These are phyloP conservation scores for Cisticola juncidis DNA, from an alignment of 2,113 vertebrate species.

Conservation along the genomic window DNA sequence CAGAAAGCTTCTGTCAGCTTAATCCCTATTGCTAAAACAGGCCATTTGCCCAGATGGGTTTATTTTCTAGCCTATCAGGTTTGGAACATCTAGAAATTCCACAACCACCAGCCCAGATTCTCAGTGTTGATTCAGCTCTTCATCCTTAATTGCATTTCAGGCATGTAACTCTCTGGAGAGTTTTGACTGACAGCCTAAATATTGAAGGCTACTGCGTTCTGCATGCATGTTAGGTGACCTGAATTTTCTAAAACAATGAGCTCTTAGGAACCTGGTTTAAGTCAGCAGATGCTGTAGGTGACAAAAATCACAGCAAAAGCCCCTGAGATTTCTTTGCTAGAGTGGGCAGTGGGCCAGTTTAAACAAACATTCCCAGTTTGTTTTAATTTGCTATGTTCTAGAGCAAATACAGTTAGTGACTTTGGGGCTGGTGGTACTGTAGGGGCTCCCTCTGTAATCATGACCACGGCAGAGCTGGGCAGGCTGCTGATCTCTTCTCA, in stretches of 20 bases:
- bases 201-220: neutral
- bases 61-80: slow-evolving; percentile 30
- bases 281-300: neutral
- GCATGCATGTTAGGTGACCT: neutral
- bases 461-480: accelerated
- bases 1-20: slow-evolving; percentile 50
- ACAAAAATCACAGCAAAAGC: slow-evolving; percentile 8
- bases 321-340: neutral
- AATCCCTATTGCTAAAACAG: slow-evolving; percentile 21
- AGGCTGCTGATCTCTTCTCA: neutral
- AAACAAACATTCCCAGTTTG: neutral
- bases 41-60: slow-evolving; percentile 14
- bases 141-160: slow-evolving; percentile 40
- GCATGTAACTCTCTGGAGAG: neutral
- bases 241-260: neutral
- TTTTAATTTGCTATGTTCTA: neutral
- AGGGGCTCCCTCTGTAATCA: neutral
- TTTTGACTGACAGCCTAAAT: slow-evolving; percentile 45
- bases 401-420: neutral
- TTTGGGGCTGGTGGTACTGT: neutral
- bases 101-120: neutral
- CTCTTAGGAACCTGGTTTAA: neutral
- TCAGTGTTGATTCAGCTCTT: slow-evolving; percentile 47
- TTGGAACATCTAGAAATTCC: neutral
- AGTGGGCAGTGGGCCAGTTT: neutral